These are phyloP conservation scores for Diglossa cyanea DNA, from an alignment of 2,797 vertebrate genomes.

Conservation along the genomic window DNA sequence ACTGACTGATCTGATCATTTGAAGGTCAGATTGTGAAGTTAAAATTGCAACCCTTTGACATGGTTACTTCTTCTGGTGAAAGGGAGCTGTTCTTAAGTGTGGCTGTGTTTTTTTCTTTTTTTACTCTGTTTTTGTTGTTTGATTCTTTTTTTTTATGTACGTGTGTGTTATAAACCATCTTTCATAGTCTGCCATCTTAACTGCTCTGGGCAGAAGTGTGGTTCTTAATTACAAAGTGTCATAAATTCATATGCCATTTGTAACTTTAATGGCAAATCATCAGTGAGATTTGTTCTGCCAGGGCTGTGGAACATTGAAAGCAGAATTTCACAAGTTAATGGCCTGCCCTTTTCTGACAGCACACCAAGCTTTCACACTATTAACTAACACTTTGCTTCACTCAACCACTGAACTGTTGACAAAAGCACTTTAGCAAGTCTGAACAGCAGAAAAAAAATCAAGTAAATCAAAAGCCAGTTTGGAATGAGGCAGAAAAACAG, in stretches of 20 bases:
- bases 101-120: not conserved
- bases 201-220: not conserved
- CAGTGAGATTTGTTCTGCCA: conserved; percentile 56
- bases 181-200: not conserved
- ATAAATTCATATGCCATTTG: conserved; percentile 53
- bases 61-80: not conserved
- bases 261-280: conserved; percentile 60
- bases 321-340: conserved; percentile 73
- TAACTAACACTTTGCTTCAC: conserved; percentile 74
- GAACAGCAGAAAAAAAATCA: conserved; percentile 66
- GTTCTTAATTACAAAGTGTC: conserved; percentile 63
- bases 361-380: conserved; percentile 74
- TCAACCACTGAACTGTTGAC: conserved; percentile 74
- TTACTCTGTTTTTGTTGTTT: not conserved
- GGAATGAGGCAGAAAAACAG: conserved; percentile 44
- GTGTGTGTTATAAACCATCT: not conserved
- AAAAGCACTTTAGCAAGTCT: conserved; percentile 71
- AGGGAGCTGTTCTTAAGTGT: not conserved
- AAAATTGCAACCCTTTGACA: not conserved
- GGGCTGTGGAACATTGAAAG: conserved; percentile 30
- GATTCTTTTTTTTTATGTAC: not conserved
- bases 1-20: not conserved
- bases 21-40: not conserved
- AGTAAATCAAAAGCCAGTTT: conserved; percentile 54
- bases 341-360: conserved; percentile 73